phyloP scores from a whole-genome alignment of 2,888 invertebrate genomes.

The Tipula vernalis region DNA sequence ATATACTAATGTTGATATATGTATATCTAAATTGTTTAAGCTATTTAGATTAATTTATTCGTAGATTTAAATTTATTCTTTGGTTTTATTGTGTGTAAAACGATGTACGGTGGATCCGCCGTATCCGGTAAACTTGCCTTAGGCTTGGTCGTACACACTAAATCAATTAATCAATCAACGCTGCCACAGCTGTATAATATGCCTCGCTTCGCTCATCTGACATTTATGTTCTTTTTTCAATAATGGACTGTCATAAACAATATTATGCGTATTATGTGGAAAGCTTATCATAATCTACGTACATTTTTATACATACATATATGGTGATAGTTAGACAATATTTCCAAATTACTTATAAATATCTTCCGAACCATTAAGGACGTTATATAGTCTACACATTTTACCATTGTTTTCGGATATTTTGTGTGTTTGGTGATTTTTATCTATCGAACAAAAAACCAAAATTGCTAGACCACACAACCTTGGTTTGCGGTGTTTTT shows the following conservation, averaged over 20 bases:
- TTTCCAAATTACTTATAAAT: not conserved
- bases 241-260: not conserved
- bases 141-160: too few species aligned
- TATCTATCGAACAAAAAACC: not conserved
- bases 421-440: not conserved
- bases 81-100: too few species aligned
- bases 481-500: not conserved
- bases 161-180: too few species aligned
- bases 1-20: too few species aligned
- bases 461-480: not conserved
- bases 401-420: not conserved
- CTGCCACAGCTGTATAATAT: too few species aligned
- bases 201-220: too few species aligned
- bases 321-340: not conserved
- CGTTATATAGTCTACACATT: not conserved
- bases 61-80: too few species aligned
- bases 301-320: not conserved
- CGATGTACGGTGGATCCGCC: too few species aligned
- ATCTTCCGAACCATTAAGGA: not conserved
- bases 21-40: too few species aligned
- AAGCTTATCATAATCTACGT: not conserved
- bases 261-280: not conserved
- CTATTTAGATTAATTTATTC: too few species aligned
- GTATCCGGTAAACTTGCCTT: too few species aligned
- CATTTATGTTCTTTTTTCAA: too few species aligned